A percentile compares a stretch with the other conserved stretches of the same genome.
These are phyloP conservation scores for Coenonympha glycerion DNA, from an alignment of 2,888 invertebrate species.

Conservation along the genomic window DNA sequence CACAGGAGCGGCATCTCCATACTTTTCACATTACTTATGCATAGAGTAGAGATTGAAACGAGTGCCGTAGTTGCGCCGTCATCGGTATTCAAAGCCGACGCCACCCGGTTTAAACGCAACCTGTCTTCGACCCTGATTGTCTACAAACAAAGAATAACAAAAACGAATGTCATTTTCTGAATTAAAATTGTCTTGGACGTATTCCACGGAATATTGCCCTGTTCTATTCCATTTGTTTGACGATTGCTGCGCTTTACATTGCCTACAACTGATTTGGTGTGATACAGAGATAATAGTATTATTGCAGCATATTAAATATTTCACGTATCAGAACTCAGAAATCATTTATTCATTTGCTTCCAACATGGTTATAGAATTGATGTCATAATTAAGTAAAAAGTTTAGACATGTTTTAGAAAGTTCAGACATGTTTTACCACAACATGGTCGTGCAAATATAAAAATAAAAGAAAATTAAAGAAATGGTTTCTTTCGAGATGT, in stretches of 20 bases:
- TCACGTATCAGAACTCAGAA: too few relatives aligned
- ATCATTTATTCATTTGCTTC: too few relatives aligned
- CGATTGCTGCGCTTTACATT: slow-evolving; percentile 16
- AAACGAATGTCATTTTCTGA: slow-evolving; percentile 32
- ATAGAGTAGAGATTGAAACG: slow-evolving; percentile 74
- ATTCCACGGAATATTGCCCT: slow-evolving; percentile 23
- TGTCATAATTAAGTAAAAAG: too few relatives aligned
- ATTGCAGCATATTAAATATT: too few relatives aligned
- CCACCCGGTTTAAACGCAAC: slow-evolving; percentile 59
- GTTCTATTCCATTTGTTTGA: slow-evolving; percentile 23
- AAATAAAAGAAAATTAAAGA: too few relatives aligned
- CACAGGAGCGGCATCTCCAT: slow-evolving; percentile 61
- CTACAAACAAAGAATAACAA: slow-evolving; percentile 56
- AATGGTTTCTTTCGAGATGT: too few relatives aligned
- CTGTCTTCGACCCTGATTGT: slow-evolving; percentile 59
- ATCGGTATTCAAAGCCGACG: slow-evolving; percentile 66
- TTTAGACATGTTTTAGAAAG: too few relatives aligned
- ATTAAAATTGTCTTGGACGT: slow-evolving; percentile 25
- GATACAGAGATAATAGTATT: not conserved
- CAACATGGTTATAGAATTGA: too few relatives aligned
- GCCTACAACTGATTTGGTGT: slow-evolving; percentile 11
- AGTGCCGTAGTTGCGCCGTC: slow-evolving; percentile 62
- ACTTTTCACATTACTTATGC: slow-evolving; percentile 75
- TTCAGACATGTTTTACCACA: too few relatives aligned
- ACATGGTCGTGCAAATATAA: too few relatives aligned